Evolutionary conservation across 2,888 invertebrate genomes (phyloP).

Genomic region (Molorchus minor): DNA sequence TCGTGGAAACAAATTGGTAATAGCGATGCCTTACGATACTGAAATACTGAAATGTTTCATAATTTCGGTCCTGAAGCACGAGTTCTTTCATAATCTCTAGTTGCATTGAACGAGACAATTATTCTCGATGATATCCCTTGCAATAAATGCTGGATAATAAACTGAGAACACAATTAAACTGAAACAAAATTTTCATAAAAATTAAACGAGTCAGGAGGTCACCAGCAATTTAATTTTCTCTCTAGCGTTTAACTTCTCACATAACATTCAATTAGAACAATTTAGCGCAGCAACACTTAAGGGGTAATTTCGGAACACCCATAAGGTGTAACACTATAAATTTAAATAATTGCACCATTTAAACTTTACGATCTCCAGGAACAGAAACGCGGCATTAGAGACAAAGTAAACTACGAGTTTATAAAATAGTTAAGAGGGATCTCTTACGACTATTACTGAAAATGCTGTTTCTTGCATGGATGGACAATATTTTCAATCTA

Average conservation of each 20-base stretch:
- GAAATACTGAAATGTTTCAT: no score
- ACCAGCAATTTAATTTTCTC: constrained; percentile 5
- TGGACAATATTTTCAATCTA: no score
- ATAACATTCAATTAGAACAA: constrained; percentile 14
- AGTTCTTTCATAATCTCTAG: no score
- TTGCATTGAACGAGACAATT: no score
- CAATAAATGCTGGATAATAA: no score
- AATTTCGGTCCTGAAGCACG: no score
- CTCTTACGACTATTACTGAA: not conserved
- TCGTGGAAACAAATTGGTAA: no score
- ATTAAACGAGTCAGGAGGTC: no score
- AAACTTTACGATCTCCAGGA: constrained; percentile 32
- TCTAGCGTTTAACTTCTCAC: constrained; percentile 3
- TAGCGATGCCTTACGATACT: no score
- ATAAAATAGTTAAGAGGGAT: constrained; percentile 2
- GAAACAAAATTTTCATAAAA: no score
- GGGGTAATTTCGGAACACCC: constrained; percentile 8
- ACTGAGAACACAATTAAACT: no score
- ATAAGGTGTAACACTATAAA: constrained; percentile 12
- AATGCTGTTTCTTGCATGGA: not conserved
- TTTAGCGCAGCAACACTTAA: constrained; percentile 18
- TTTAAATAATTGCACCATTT: constrained; percentile 33
- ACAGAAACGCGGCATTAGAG: constrained; percentile 18
- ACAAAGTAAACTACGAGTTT: constrained; percentile 16
- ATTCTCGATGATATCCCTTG: no score